Evolutionary conservation across 2,888 invertebrate species (phyloP).

Genomic region (Thymelicus acteon): DNA sequence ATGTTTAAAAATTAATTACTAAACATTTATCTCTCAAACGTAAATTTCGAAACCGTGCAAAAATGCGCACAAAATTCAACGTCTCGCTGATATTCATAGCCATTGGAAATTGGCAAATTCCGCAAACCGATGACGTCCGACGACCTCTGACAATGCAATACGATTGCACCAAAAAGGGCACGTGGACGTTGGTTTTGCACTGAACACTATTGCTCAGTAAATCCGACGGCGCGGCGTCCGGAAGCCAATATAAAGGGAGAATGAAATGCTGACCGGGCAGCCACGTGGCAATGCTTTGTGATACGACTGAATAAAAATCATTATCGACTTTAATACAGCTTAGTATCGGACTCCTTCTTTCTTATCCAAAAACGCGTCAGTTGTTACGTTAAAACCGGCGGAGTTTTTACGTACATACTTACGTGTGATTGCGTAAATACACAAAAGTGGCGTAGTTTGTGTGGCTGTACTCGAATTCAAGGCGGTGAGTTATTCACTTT

Average conservation of each 20-base stretch:
- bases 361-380: no score
- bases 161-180: slow-evolving; percentile 27
- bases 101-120: slow-evolving; percentile 35
- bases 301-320: background rate
- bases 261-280: slow-evolving; percentile 20
- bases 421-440: no score
- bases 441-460: no score
- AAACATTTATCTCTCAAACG: no score
- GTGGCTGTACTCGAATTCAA: no score
- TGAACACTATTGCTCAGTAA: slow-evolving; percentile 26
- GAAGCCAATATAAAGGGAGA: slow-evolving; percentile 31
- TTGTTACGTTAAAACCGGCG: no score
- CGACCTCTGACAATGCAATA: slow-evolving; percentile 29
- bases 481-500: no score
- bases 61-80: no score
- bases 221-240: slow-evolving; percentile 14
- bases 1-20: no score
- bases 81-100: slow-evolving; percentile 18
- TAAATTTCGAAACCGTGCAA: no score
- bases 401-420: no score
- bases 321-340: background rate
- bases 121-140: slow-evolving; percentile 36
- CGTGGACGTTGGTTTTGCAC: slow-evolving; percentile 21
- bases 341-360: background rate
- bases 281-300: slow-evolving; percentile 16